A percentile compares a stretch with the other conserved stretches of the same genome.
phyloP scores from a whole-genome alignment of 1,140 invertebrate genomes.

The Scaptomyza graminum region DNA sequence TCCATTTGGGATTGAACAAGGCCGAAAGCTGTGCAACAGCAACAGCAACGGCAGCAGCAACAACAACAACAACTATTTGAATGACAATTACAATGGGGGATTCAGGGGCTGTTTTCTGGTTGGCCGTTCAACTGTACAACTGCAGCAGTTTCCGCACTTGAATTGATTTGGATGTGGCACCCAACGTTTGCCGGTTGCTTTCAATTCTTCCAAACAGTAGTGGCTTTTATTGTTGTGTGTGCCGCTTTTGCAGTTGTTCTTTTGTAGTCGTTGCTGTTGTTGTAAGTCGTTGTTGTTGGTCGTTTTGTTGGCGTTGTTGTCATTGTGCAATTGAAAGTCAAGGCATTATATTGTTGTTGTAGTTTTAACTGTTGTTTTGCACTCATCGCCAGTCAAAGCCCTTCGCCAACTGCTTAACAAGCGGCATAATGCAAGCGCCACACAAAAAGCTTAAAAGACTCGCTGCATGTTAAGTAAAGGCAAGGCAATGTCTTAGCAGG shows the following conservation, averaged over 20 bases:
- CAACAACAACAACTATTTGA: slow-evolving; percentile 32
- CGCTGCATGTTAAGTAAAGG: background rate
- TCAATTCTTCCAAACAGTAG: slow-evolving; percentile 25
- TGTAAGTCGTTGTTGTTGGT: slow-evolving; percentile 8
- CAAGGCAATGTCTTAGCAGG: too few species aligned
- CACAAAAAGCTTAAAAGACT: slow-evolving; percentile 2
- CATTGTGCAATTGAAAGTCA: slow-evolving; percentile 77
- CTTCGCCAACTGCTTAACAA: slow-evolving; percentile 71
- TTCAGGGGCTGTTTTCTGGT: slow-evolving; percentile 9
- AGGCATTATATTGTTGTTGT: slow-evolving; percentile 61
- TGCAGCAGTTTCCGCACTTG: slow-evolving; percentile 76
- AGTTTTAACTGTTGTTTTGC: slow-evolving; percentile 48
- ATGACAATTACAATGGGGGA: slow-evolving; percentile 5
- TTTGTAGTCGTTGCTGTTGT: slow-evolving; percentile 34
- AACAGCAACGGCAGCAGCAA: slow-evolving; percentile 32
- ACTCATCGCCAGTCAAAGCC: slow-evolving; percentile 66
- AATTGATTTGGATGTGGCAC: slow-evolving; percentile 73
- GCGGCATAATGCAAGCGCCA: slow-evolving; percentile 66
- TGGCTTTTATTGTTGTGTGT: slow-evolving; percentile 68
- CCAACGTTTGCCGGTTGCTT: slow-evolving; percentile 32
- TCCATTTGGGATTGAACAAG: slow-evolving; percentile 30
- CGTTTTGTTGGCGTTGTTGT: slow-evolving; percentile 35
- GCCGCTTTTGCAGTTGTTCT: slow-evolving; percentile 49
- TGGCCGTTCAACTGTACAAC: slow-evolving; percentile 71
- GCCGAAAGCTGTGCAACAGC: slow-evolving; percentile 30